Percentiles rank a stretch among this genome's conserved stretches.
Evolutionary conservation across 2,888 invertebrate genomes (phyloP).

Genomic region (Campaea margaritaria): DNA sequence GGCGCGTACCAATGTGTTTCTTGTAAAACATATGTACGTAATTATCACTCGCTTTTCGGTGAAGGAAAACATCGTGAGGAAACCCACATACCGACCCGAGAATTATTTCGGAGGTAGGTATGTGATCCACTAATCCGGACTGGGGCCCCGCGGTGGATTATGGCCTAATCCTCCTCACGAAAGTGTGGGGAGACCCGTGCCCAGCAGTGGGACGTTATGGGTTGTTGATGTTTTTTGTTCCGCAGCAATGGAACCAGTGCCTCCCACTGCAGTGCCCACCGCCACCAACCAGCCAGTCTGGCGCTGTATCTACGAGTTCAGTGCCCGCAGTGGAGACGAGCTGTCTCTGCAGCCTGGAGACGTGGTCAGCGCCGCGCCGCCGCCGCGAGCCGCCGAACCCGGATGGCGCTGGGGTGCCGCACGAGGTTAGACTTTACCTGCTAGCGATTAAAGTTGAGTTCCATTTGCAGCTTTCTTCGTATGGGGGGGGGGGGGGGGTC

Average conservation of each 20-base stretch:
- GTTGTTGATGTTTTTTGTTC: too few relatives aligned
- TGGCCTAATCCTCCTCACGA: too few relatives aligned
- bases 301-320: slow-evolving; percentile 97
- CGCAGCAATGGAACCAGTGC: slow-evolving; percentile 48
- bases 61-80: too few relatives aligned
- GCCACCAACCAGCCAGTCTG: slow-evolving; percentile 83
- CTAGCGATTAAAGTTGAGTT: neutral
- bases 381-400: slow-evolving; percentile 94
- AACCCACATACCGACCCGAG: too few relatives aligned
- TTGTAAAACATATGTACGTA: too few relatives aligned
- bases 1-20: too few relatives aligned
- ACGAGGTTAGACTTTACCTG: slow-evolving; percentile 79
- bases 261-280: slow-evolving; percentile 31
- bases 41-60: too few relatives aligned
- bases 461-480: neutral
- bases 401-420: slow-evolving; percentile 99
- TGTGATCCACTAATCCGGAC: too few relatives aligned
- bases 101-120: too few relatives aligned
- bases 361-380: slow-evolving; percentile 90
- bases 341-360: slow-evolving; percentile 97
- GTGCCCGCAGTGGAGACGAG: slow-evolving; percentile 96
- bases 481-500: neutral
- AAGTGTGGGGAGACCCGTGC: too few relatives aligned
- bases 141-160: too few relatives aligned
- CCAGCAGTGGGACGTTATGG: too few relatives aligned